These are phyloP conservation scores for Drosophila mimica DNA, from an alignment of 2,888 invertebrate genomes.

Conservation along the genomic window DNA sequence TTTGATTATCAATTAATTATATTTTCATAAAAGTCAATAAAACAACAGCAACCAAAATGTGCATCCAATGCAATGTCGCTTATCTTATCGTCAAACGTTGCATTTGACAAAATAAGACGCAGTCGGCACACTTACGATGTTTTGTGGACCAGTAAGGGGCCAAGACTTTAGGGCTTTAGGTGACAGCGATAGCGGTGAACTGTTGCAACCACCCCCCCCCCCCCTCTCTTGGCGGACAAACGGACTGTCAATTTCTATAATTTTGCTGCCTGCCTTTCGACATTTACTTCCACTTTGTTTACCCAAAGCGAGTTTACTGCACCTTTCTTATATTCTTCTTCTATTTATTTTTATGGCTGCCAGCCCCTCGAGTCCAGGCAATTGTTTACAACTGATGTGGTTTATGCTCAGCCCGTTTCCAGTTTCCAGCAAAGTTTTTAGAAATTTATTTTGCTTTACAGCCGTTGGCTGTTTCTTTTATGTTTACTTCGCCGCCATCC, in stretches of 20 bases:
- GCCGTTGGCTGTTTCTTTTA: constrained; percentile 34
- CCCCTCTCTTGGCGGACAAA: background rate
- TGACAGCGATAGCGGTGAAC: constrained; percentile 38
- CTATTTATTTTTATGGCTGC: constrained; percentile 24
- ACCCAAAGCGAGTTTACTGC: constrained; percentile 45
- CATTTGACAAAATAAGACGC: constrained; percentile 63
- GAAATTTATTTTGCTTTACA: constrained; percentile 64
- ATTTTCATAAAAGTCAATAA: constrained; percentile 55
- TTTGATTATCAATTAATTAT: constrained; percentile 76
- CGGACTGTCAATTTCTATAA: constrained; percentile 64
- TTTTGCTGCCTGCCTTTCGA: constrained; percentile 50
- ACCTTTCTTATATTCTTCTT: constrained; percentile 7
- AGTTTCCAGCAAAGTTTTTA: constrained; percentile 51
- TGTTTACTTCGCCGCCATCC: constrained; percentile 46
- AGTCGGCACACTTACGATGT: constrained; percentile 63
- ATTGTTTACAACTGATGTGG: constrained; percentile 71
- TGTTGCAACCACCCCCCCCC: constrained; percentile 2
- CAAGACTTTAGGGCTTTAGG: constrained; percentile 22
- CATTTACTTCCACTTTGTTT: constrained; percentile 64
- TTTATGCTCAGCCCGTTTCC: constrained; percentile 52
- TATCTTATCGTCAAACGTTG: constrained; percentile 55
- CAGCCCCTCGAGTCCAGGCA: constrained; percentile 36
- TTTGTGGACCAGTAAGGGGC: constrained; percentile 17
- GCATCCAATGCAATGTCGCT: constrained; percentile 24
- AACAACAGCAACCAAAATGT: constrained; percentile 9